A percentile compares a stretch with the other conserved stretches of the same genome.
phyloP scores from a whole-genome alignment of 2,113 vertebrate genomes.

The Bubo scandiacus region DNA sequence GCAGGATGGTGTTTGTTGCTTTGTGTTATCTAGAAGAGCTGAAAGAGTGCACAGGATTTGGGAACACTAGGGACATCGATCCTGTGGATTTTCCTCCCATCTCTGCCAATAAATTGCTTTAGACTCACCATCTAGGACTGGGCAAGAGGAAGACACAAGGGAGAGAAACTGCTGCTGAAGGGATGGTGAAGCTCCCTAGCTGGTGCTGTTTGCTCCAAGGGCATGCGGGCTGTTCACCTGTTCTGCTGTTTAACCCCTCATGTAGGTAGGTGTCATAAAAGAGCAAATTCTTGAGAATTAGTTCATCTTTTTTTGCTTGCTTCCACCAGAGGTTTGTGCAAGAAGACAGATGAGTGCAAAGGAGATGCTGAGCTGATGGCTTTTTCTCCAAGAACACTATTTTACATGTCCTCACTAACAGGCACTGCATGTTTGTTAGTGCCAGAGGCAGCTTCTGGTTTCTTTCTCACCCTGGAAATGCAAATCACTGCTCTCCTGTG shows the following conservation, averaged over 20 bases:
- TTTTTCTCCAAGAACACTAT: background rate
- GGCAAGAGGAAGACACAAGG: background rate
- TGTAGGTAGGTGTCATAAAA: background rate
- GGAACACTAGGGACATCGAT: background rate
- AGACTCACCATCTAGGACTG: background rate
- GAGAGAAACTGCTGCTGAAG: background rate
- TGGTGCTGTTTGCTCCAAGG: background rate
- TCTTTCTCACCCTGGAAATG: background rate
- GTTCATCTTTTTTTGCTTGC: background rate
- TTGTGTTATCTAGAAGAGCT: background rate
- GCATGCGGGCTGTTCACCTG: background rate
- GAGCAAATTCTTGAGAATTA: background rate
- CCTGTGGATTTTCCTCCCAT: background rate
- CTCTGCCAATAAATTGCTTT: background rate
- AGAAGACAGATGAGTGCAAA: background rate
- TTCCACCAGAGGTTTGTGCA: background rate
- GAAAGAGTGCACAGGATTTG: background rate
- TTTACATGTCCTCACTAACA: background rate
- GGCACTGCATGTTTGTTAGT: background rate
- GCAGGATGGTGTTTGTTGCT: background rate
- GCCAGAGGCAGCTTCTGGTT: background rate
- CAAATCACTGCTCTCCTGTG: background rate
- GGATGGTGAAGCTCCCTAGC: background rate
- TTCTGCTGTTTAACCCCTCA: rapidly evolving
- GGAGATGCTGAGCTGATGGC: background rate